Evolutionary conservation across 2,113 vertebrate species (phyloP).

Genomic region (Hippocampus comes): DNA sequence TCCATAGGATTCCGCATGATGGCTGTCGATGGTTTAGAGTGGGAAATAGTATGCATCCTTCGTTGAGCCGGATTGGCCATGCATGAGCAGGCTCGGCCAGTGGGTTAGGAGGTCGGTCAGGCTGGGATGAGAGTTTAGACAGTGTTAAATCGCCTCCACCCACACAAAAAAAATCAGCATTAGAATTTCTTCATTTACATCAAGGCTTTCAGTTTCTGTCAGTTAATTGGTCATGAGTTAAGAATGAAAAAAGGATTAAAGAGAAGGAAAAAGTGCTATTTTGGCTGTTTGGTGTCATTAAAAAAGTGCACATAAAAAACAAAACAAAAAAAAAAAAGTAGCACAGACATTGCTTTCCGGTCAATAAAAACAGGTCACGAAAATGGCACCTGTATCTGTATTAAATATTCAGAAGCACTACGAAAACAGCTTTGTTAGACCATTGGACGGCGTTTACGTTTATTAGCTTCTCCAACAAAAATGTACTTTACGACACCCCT

Average conservation of each 20-base stretch:
- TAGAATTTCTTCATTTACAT: conserved; percentile 21
- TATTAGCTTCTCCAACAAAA: background rate
- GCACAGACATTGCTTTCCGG: background rate
- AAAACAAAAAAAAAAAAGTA: background rate
- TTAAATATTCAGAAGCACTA: background rate
- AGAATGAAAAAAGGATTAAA: background rate
- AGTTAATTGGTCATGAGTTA: background rate
- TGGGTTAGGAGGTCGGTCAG: conserved; percentile 61
- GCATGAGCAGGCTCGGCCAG: conserved; percentile 37
- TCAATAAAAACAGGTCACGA: background rate
- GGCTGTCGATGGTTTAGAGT: conserved; percentile 15
- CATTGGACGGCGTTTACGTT: background rate
- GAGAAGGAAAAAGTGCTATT: background rate
- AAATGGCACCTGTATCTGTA: background rate
- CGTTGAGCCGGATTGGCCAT: conserved; percentile 3
- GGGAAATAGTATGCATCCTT: background rate
- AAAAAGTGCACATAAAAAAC: background rate
- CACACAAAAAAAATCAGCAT: conserved; percentile 20
- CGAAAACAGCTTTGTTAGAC: background rate
- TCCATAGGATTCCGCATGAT: conserved; percentile 14
- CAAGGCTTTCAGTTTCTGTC: conserved; percentile 15
- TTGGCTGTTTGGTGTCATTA: background rate
- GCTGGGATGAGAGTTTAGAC: conserved; percentile 35
- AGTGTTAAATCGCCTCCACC: conserved; percentile 31
- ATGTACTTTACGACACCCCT: background rate